Evolutionary conservation across 2,888 invertebrate species (phyloP).

Genomic region (Phrixothrix hirtus): DNA sequence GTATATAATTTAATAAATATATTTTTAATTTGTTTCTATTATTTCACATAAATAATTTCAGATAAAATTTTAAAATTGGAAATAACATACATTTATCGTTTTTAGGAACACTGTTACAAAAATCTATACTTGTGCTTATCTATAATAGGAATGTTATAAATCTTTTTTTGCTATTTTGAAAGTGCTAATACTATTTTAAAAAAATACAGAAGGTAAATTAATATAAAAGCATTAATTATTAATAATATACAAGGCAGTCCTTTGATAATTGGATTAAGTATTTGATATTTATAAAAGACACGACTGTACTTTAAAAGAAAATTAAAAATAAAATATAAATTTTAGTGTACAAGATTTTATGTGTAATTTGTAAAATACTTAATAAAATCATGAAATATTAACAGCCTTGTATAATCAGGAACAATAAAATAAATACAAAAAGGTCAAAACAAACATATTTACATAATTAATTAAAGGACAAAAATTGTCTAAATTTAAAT

Average conservation of each 20-base stretch:
- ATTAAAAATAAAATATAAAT: too few species aligned
- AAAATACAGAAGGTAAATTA: constrained; percentile 14
- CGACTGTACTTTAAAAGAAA: too few species aligned
- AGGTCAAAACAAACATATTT: constrained; percentile 47
- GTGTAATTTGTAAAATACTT: too few species aligned
- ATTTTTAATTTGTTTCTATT: neutral
- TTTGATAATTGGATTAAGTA: too few species aligned
- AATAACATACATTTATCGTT: constrained; percentile 6
- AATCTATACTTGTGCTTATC: constrained; percentile 12
- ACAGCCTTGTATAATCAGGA: constrained; percentile 42
- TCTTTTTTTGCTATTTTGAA: constrained; percentile 7
- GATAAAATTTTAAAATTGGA: too few species aligned
- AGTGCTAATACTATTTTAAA: constrained; percentile 30
- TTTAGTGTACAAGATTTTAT: too few species aligned
- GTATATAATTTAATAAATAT: constrained; percentile 17
- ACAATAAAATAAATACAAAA: constrained; percentile 56
- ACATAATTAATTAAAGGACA: constrained; percentile 40
- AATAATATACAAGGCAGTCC: too few species aligned
- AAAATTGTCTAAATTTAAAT: constrained; percentile 34
- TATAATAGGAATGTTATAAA: constrained; percentile 26
- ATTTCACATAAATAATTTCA: too few species aligned
- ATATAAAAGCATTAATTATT: neutral
- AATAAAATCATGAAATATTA: neutral
- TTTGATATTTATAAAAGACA: too few species aligned
- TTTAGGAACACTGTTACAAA: constrained; percentile 25